Percentiles rank a stretch among this genome's conserved stretches.
Evolutionary conservation across 2,797 vertebrate species (phyloP).

Genomic region (Sebastes flavidus): DNA sequence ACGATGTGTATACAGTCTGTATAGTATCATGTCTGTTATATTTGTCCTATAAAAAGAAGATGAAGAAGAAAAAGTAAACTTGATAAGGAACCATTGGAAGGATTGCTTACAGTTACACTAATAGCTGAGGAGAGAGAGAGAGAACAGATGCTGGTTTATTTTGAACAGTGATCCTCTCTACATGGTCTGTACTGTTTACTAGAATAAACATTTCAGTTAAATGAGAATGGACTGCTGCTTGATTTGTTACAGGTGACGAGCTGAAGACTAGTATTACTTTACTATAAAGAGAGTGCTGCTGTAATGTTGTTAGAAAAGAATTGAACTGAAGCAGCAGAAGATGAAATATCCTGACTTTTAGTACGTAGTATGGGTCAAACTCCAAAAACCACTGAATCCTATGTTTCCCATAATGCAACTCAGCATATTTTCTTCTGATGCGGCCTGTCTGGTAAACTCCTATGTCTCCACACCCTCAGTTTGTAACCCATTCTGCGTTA

Average conservation of each 20-base stretch:
- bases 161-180: slow-evolving; percentile 80
- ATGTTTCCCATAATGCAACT: background rate
- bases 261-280: background rate
- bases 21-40: slow-evolving; percentile 79
- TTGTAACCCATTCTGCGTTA: background rate
- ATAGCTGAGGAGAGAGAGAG: slow-evolving; percentile 38
- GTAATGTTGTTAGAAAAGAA: background rate
- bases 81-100: slow-evolving; percentile 59
- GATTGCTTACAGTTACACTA: slow-evolving; percentile 54
- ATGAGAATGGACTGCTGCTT: slow-evolving; percentile 14
- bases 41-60: slow-evolving; percentile 78
- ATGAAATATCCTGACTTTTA: background rate
- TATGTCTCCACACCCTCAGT: too few species aligned
- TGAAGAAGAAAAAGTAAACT: slow-evolving; percentile 55
- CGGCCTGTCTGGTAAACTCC: background rate
- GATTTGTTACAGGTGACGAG: background rate
- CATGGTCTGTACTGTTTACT: slow-evolving; percentile 85
- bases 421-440: background rate
- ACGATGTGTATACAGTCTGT: slow-evolving; percentile 76
- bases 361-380: too few species aligned
- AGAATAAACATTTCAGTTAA: slow-evolving; percentile 82
- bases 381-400: too few species aligned
- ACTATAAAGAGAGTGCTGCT: background rate
- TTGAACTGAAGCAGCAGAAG: background rate
- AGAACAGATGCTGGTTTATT: slow-evolving; percentile 75